These are phyloP conservation scores for Callosobruchus maculatus DNA, from an alignment of 2,888 invertebrate species.

Conservation along the genomic window DNA sequence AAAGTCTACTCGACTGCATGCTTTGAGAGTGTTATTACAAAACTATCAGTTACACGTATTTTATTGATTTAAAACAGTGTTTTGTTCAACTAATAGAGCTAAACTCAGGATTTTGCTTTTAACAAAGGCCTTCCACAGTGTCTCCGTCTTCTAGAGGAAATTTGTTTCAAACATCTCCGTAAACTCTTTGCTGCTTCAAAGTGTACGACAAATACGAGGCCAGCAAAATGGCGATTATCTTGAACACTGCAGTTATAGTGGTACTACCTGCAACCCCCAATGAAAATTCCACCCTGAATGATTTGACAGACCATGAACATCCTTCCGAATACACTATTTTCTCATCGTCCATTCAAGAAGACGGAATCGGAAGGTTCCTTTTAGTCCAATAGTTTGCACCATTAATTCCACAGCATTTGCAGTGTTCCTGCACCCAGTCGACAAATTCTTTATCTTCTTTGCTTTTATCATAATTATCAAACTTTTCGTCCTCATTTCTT, in stretches of 20 bases:
- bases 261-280: not conserved
- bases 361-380: not conserved
- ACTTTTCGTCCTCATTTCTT: not conserved
- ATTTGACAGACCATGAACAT: not conserved
- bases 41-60: too few species aligned
- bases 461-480: not conserved
- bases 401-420: not conserved
- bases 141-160: too few species aligned
- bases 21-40: too few species aligned
- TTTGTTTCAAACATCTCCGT: too few species aligned
- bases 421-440: not conserved
- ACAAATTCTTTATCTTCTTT: not conserved
- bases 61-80: too few species aligned
- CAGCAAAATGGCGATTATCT: not conserved
- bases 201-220: not conserved
- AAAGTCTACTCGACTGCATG: too few species aligned
- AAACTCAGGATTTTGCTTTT: too few species aligned
- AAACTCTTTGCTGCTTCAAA: not conserved
- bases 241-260: not conserved
- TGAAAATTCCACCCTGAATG: not conserved
- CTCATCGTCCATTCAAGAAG: not conserved
- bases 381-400: not conserved
- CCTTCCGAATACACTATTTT: not conserved
- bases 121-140: too few species aligned
- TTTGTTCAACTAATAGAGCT: too few species aligned